Conservation (phyloP, 2,113 vertebrate genomes). For the Meleagris gallopavo region DNA sequence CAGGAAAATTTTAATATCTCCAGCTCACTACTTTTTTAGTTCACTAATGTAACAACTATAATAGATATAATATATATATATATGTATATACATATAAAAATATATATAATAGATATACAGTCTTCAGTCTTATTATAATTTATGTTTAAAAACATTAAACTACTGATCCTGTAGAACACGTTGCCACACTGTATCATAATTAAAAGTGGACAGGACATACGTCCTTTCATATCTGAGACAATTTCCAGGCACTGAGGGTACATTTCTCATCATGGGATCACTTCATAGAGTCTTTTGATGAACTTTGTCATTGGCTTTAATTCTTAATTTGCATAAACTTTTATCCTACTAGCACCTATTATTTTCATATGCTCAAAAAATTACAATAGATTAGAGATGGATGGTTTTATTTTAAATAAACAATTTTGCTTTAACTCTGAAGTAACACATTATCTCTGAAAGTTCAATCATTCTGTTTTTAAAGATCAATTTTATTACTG, state of each 20-base stretch:
- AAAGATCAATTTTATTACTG: not conserved
- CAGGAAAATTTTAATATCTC: not conserved
- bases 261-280: not conserved
- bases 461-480: not conserved
- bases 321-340: not conserved
- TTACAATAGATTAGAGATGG: not conserved
- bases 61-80: no score
- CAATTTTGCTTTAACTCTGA: not conserved
- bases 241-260: not conserved
- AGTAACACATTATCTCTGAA: not conserved
- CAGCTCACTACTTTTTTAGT: not conserved
- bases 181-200: not conserved
- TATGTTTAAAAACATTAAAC: not conserved
- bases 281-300: not conserved
- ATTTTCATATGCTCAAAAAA: not conserved
- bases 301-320: not conserved
- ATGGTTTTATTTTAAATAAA: not conserved
- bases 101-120: not conserved
- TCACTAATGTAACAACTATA: not conserved
- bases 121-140: not conserved
- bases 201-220: not conserved
- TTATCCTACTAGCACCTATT: not conserved
- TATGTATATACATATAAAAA: no score
- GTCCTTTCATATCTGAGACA: not conserved
- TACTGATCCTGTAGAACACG: not conserved